Base-by-base conservation (phyloP, 2,113 vertebrate genomes). In the Lasiurus cinereus region DNA sequence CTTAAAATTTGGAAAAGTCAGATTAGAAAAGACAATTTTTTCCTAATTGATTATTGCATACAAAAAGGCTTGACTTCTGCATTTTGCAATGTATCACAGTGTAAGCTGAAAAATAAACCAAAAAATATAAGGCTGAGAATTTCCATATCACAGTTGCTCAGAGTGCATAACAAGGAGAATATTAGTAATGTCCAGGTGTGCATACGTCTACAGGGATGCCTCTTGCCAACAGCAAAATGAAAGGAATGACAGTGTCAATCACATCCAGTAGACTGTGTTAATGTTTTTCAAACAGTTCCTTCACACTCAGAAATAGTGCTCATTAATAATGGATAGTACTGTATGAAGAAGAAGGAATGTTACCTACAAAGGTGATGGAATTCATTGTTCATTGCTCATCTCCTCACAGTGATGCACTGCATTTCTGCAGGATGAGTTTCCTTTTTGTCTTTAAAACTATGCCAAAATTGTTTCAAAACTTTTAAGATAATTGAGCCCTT, bases 261-360 rank as follows among this genome's bases (percentile, higher is more conserved):
- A 99, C 97, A 98, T 98, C 97, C 98, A 98, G 98, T 98, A 98
- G 97, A 97, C 97, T 98, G 97, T 98, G 98, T 98, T 98, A 98
- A 98, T 98, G 98, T 98, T 98, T 99, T 99, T 99, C 98, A 99
- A 98, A 98, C 98, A 98, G 97, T 96, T 98, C 98, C 98, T 98
- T 99, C 98, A 98, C 98, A 97, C 97, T 98, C 8, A 50, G 98
- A 99, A 98, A 98, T 98, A 98, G 97, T 97, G 96, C 96, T 98
- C 97, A 98, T 99, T 99, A 99, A 99, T 99, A 99, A 99, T 99
- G 98, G 97, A 99, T 99, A 95, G 95, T 97, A 94, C 85, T 0
- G 83, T 98, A 97, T 88, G 97, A 98, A 98, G 97, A 94, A 98
- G 96, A 98, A 97, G 92, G 97, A 98, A 96, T 95, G 97, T 96